phyloP scores from a whole-genome alignment of 2,113 vertebrate species.

The Dicaeum eximium region DNA sequence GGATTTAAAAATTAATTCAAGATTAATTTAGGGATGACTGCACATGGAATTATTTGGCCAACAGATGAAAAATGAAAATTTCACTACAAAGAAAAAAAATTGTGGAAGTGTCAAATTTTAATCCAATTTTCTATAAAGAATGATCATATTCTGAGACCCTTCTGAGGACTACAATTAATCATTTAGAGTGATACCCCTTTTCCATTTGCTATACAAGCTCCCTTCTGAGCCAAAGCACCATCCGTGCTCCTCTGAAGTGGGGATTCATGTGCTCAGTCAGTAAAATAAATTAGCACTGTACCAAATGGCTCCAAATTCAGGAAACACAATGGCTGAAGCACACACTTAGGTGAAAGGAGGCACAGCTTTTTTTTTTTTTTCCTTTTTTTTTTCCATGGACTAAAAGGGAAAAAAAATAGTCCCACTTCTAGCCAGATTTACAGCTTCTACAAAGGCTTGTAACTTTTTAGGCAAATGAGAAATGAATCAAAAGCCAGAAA shows the following conservation, averaged over 20 bases:
- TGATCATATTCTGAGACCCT: conserved; percentile 63
- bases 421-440: conserved; percentile 24
- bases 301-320: conserved; percentile 53
- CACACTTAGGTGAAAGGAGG: conserved; percentile 33
- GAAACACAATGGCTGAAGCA: conserved; percentile 40
- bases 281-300: conserved; percentile 57
- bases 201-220: conserved; percentile 33
- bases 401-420: neutral
- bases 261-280: conserved; percentile 31
- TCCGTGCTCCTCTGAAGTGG: neutral
- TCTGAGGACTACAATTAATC: conserved; percentile 65
- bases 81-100: conserved; percentile 62
- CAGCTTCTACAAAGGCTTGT: conserved; percentile 3
- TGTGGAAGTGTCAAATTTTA: conserved; percentile 69
- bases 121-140: conserved; percentile 70
- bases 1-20: conserved; percentile 78
- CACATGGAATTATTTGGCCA: conserved; percentile 68
- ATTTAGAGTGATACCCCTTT: conserved; percentile 28
- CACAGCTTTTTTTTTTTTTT: neutral
- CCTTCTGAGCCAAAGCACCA: conserved; percentile 9
- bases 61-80: conserved; percentile 71
- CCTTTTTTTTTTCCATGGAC: neutral
- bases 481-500: conserved; percentile 41
- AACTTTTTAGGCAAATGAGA: conserved; percentile 48
- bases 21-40: conserved; percentile 71